Evolutionary conservation across 2,113 vertebrate genomes (phyloP).

Genomic region (Ahaetulla prasina): DNA sequence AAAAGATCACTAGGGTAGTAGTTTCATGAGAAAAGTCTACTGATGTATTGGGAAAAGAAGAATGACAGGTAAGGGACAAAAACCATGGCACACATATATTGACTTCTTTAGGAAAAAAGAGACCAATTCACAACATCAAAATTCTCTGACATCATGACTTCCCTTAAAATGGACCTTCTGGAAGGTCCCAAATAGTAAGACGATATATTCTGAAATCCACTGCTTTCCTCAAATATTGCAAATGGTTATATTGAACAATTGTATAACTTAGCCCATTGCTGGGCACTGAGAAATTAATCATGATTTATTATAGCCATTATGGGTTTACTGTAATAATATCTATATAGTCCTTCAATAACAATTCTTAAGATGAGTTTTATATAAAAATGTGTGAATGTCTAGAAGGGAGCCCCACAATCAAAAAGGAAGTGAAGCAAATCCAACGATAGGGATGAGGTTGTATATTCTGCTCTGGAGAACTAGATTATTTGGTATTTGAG

Average conservation of each 20-base stretch:
- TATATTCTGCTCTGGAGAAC: background rate
- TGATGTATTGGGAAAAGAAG: background rate
- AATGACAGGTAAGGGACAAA: background rate
- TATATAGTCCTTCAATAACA: background rate
- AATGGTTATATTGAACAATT: background rate
- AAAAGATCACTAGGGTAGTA: background rate
- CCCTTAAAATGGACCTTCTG: background rate
- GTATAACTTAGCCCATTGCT: background rate
- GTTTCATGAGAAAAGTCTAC: background rate
- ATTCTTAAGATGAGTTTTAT: background rate
- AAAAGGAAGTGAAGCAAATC: background rate
- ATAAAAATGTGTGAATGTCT: background rate
- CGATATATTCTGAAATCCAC: background rate
- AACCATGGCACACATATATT: background rate
- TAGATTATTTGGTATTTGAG: background rate
- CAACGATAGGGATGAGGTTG: background rate
- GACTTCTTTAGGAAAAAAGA: slow-evolving; percentile 19
- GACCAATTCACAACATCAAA: background rate
- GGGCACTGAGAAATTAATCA: background rate
- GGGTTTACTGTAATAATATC: background rate
- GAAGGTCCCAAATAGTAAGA: background rate
- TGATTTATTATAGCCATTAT: background rate
- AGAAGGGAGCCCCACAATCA: background rate
- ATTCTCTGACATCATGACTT: background rate
- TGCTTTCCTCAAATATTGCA: background rate